phyloP scores from a whole-genome alignment of 2,797 vertebrate species.

The Smutsia gigantea region DNA sequence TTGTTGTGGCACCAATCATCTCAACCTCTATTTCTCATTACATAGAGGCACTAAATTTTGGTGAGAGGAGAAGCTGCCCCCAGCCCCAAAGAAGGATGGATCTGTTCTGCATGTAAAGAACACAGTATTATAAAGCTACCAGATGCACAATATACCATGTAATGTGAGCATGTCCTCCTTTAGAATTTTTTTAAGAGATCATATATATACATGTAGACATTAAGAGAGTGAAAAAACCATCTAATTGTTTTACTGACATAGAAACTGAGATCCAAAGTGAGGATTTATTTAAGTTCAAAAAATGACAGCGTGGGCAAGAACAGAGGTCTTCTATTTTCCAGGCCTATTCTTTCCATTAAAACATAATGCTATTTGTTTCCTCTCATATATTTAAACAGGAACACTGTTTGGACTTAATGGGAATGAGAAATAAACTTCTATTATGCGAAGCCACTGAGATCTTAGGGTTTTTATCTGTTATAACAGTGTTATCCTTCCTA shows the following conservation, averaged over 20 bases:
- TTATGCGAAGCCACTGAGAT: neutral
- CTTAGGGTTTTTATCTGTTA: neutral
- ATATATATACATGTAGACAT: neutral
- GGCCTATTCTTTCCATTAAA: neutral
- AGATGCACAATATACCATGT: neutral
- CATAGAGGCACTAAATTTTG: neutral
- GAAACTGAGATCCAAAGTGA: neutral
- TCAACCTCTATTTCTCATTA: neutral
- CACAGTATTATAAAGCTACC: neutral
- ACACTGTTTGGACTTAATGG: neutral
- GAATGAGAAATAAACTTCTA: constrained; percentile 39
- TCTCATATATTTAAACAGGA: neutral
- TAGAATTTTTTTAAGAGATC: neutral
- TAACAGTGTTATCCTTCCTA: neutral
- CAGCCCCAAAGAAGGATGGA: neutral
- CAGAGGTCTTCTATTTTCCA: neutral
- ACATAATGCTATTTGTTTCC: neutral
- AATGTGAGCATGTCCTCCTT: neutral
- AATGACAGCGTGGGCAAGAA: neutral
- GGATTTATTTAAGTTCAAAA: neutral
- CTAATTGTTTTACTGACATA: constrained; percentile 1
- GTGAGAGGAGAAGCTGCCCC: neutral
- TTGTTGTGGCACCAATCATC: neutral
- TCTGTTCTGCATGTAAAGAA: neutral
- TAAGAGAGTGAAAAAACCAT: neutral